Conservation (phyloP, 2,888 invertebrate species). For the Athrips mouffetella region DNA sequence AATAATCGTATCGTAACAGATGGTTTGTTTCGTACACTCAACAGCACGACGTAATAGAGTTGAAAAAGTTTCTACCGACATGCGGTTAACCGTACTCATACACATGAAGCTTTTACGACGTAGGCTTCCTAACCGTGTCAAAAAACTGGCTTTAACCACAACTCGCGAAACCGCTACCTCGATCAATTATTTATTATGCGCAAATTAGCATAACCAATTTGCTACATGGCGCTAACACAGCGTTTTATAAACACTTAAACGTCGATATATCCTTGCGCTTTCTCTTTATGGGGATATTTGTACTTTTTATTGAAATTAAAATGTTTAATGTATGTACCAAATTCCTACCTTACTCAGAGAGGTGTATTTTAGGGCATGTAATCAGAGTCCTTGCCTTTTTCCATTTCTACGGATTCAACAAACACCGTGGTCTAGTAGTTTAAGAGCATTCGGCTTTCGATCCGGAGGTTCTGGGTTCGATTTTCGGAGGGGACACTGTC, state of each 20-base stretch:
- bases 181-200: slow-evolving; percentile 42
- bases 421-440: too few relatives aligned
- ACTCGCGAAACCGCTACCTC: slow-evolving; percentile 51
- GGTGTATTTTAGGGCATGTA: too few relatives aligned
- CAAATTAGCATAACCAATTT: slow-evolving; percentile 36
- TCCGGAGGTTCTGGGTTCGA: too few relatives aligned
- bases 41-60: too few relatives aligned
- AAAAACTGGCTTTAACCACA: slow-evolving; percentile 35
- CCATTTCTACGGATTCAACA: too few relatives aligned
- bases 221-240: slow-evolving; percentile 3
- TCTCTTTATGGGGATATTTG: not conserved
- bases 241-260: not conserved
- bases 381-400: too few relatives aligned
- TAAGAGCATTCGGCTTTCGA: too few relatives aligned
- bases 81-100: too few relatives aligned
- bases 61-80: too few relatives aligned
- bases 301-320: not conserved
- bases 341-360: too few relatives aligned
- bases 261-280: not conserved
- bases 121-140: slow-evolving; percentile 36
- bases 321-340: too few relatives aligned
- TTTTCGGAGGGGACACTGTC: too few relatives aligned
- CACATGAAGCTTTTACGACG: not conserved
- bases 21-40: not conserved
- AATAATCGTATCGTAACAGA: not conserved